A percentile compares a stretch with the other conserved stretches of the same genome.
Conservation (phyloP, 1,140 invertebrate genomes). For the Myzus persicae region DNA sequence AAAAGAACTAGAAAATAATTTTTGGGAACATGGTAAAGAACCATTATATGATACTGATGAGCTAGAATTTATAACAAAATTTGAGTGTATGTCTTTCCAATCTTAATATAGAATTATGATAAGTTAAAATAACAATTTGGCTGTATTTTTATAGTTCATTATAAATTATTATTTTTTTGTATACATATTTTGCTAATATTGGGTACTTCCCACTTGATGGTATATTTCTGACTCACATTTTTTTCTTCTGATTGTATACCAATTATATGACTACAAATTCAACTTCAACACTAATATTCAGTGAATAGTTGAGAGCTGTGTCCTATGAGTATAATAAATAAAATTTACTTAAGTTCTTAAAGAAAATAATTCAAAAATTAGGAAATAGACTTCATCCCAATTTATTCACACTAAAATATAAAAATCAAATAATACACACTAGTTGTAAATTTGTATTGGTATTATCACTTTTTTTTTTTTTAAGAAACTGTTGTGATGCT, state of each 20-base stretch:
- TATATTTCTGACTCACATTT: neutral
- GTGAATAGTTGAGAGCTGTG: too few species aligned
- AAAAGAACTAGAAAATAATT: constrained; percentile 25
- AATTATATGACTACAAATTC: too few species aligned
- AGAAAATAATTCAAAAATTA: neutral
- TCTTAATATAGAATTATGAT: neutral
- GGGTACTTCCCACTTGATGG: too few species aligned
- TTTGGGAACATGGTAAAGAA: constrained; percentile 56
- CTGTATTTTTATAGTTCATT: neutral
- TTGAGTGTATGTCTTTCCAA: constrained; percentile 32
- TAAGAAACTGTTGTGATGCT: too few species aligned
- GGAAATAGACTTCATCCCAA: too few species aligned
- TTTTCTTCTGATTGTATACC: neutral
- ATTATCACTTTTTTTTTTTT: too few species aligned
- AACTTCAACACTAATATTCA: too few species aligned
- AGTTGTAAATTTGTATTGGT: too few species aligned
- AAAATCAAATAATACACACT: too few species aligned
- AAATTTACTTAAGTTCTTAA: neutral
- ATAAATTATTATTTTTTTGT: neutral
- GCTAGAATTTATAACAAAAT: constrained; percentile 58
- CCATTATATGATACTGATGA: constrained; percentile 57
- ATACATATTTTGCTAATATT: neutral
- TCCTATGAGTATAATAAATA: too few species aligned
- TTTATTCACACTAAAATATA: too few species aligned
- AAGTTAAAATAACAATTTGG: neutral